Conservation (phyloP, 1,140 invertebrate species). For the Aradophagus sp. region DNA sequence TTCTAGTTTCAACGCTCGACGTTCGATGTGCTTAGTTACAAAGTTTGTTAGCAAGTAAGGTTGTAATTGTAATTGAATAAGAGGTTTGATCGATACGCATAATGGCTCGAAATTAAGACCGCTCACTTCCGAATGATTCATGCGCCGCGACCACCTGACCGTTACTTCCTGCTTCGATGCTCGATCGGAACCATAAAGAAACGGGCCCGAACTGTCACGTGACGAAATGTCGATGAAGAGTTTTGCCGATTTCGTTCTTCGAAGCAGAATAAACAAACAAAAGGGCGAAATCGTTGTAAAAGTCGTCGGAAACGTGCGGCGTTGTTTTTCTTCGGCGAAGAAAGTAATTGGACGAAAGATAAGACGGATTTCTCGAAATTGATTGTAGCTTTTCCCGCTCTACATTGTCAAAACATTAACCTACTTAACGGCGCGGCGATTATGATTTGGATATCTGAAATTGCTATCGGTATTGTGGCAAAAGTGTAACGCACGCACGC, state of each 20-base stretch:
- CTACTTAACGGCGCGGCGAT: constrained; percentile 37
- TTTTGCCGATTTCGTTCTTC: too few species aligned
- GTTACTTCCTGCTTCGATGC: constrained; percentile 46
- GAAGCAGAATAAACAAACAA: constrained; percentile 16
- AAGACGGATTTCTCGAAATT: constrained; percentile 6
- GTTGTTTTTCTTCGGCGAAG: too few species aligned
- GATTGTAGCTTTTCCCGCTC: constrained; percentile 7
- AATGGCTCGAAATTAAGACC: constrained; percentile 23
- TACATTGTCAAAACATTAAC: constrained; percentile 43
- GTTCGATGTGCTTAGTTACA: background rate
- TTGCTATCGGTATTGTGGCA: constrained; percentile 26
- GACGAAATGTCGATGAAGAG: too few species aligned
- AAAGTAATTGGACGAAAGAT: too few species aligned
- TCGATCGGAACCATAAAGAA: constrained; percentile 35
- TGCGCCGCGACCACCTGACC: constrained; percentile 40
- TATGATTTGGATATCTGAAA: constrained; percentile 27
- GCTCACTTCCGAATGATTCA: constrained; percentile 45
- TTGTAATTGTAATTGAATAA: constrained; percentile 27
- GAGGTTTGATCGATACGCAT: constrained; percentile 26
- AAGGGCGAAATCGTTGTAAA: too few species aligned
- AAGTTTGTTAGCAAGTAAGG: background rate
- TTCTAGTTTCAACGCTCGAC: too few species aligned
- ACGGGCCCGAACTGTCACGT: too few species aligned
- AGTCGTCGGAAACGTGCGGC: too few species aligned
- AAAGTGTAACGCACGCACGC: constrained; percentile 41